phyloP scores from a whole-genome alignment of 1,140 invertebrate species.

The Heterodera carotae region DNA sequence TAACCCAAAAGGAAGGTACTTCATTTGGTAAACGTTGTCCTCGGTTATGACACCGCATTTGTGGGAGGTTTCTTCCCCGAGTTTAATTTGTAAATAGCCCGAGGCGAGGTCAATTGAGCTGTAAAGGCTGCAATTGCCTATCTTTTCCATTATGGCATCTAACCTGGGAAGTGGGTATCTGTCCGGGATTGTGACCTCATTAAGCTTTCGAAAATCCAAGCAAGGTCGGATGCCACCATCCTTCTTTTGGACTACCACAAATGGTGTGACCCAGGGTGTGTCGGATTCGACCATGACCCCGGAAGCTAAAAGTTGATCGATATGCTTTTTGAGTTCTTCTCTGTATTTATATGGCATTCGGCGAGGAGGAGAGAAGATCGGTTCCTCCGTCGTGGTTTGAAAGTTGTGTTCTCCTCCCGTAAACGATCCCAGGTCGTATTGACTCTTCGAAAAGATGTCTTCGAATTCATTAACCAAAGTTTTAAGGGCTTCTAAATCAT shows the following conservation, averaged over 20 bases:
- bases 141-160: conserved; percentile 50
- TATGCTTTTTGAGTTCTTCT: neutral
- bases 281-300: conserved; percentile 12
- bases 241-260: conserved; percentile 7
- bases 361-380: neutral
- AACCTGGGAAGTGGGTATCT: conserved; percentile 3
- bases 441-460: neutral
- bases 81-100: conserved; percentile 1
- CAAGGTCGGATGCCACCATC: neutral
- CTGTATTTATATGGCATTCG: conserved; percentile 24
- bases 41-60: conserved; percentile 16
- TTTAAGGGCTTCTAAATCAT: neutral
- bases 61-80: neutral
- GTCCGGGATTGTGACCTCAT: conserved; percentile 7
- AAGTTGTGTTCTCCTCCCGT: conserved; percentile 2
- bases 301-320: neutral
- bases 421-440: conserved; percentile 9
- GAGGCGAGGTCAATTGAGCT: neutral
- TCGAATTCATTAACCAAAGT: neutral
- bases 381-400: conserved; percentile 9
- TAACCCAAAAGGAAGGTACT: neutral
- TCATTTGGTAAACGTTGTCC: conserved; percentile 9
- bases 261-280: conserved; percentile 13
- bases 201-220: conserved; percentile 67
- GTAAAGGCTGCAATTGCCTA: conserved; percentile 2